Evolutionary conservation across 2,888 invertebrate species (phyloP).

Genomic region (Theretra japonica): DNA sequence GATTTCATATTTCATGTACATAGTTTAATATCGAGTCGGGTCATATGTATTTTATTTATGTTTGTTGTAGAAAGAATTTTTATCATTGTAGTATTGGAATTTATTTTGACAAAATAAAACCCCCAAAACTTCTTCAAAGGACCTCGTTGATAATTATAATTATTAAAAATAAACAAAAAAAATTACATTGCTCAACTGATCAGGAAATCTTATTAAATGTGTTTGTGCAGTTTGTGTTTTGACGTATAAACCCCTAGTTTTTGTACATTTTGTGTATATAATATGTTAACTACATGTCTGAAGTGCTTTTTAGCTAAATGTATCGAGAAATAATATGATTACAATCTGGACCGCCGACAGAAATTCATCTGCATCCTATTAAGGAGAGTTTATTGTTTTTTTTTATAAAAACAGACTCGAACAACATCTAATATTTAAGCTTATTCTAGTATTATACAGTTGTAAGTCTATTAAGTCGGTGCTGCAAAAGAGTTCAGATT

Average conservation of each 20-base stretch:
- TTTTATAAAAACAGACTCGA: neutral
- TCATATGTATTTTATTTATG: too few species aligned
- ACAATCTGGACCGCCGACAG: constrained; percentile 4
- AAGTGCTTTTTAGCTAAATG: constrained; percentile 1
- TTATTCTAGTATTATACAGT: neutral
- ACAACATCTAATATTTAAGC: neutral
- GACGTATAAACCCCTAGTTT: neutral
- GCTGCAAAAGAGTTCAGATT: neutral
- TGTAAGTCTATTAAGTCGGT: neutral
- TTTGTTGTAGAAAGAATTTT: too few species aligned
- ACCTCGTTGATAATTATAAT: too few species aligned
- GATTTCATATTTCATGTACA: too few species aligned
- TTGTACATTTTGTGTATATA: neutral
- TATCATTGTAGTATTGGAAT: too few species aligned
- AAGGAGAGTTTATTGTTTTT: neutral
- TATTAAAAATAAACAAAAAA: neutral
- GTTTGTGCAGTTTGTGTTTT: neutral
- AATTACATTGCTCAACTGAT: neutral
- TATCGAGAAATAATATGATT: constrained; percentile 1
- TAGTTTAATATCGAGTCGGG: too few species aligned
- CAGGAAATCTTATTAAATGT: too few species aligned
- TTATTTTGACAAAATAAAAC: too few species aligned
- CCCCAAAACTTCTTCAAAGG: too few species aligned
- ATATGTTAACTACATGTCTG: neutral
- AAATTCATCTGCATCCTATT: neutral